phyloP scores from a whole-genome alignment of 2,888 invertebrate species.

The Willowsia nigromaculata region DNA sequence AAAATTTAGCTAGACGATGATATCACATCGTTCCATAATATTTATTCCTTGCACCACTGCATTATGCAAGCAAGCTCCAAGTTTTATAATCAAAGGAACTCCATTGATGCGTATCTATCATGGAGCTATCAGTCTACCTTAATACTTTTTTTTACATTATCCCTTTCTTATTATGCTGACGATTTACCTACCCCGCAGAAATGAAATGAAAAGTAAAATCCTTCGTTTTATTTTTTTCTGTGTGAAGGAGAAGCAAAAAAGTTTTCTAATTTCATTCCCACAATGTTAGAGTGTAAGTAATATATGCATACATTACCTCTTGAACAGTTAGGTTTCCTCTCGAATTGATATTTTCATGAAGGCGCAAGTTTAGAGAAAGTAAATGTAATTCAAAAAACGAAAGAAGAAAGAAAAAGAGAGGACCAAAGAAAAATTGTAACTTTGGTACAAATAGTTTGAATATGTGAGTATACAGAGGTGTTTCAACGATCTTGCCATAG shows the following conservation, averaged over 20 bases:
- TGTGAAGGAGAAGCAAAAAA: slow-evolving; percentile 32
- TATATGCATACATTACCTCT: neutral
- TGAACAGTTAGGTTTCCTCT: neutral
- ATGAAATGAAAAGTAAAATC: slow-evolving; percentile 25
- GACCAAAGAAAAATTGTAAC: slow-evolving; percentile 60
- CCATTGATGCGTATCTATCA: too few species aligned
- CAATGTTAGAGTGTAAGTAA: slow-evolving; percentile 35
- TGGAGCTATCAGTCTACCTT: too few species aligned
- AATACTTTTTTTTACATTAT: too few species aligned
- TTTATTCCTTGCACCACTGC: too few species aligned
- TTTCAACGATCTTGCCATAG: neutral
- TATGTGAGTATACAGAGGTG: neutral
- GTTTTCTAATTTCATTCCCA: slow-evolving; percentile 69
- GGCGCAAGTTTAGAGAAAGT: neutral
- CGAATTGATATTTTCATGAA: slow-evolving; percentile 27
- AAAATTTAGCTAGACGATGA: too few species aligned
- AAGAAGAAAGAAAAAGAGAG: neutral
- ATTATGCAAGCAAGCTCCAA: too few species aligned
- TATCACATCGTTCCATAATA: too few species aligned
- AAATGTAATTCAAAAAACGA: slow-evolving; percentile 37
- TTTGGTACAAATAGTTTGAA: slow-evolving; percentile 56
- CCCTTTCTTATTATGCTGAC: neutral
- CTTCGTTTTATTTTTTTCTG: slow-evolving; percentile 14
- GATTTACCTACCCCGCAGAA: neutral
- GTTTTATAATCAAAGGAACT: too few species aligned